Percentiles rank a stretch among this genome's conserved stretches.
phyloP scores from a whole-genome alignment of 2,888 invertebrate genomes.

The Spisula subtruncata region DNA sequence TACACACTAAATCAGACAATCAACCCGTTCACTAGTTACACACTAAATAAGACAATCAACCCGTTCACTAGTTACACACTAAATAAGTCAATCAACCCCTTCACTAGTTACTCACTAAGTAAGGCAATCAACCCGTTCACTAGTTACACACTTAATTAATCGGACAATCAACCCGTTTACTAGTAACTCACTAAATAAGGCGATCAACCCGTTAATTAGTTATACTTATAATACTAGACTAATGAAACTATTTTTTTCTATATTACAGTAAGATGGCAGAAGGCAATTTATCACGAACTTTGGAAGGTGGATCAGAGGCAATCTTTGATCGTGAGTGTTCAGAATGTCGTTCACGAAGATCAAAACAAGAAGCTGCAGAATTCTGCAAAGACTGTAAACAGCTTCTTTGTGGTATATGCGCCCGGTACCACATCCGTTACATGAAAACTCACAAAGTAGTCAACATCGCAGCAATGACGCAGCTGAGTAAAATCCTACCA shows the following conservation, averaged over 20 bases:
- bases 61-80: too few species aligned
- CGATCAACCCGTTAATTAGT: too few species aligned
- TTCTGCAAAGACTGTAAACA: constrained; percentile 4
- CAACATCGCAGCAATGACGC: background rate
- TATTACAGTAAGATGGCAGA: background rate
- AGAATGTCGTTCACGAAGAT: background rate
- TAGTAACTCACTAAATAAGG: too few species aligned
- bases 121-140: too few species aligned
- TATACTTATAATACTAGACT: too few species aligned
- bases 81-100: too few species aligned
- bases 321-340: background rate
- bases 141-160: too few species aligned
- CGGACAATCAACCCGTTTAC: too few species aligned
- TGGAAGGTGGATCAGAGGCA: background rate
- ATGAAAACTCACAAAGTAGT: background rate
- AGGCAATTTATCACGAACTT: background rate
- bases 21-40: too few species aligned
- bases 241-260: background rate
- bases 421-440: background rate
- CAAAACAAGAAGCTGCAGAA: background rate
- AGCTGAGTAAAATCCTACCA: background rate
- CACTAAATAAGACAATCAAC: too few species aligned
- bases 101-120: too few species aligned
- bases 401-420: background rate
- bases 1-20: too few species aligned